Percentiles rank a stretch among this genome's conserved stretches.
phyloP scores from a whole-genome alignment of 2,888 invertebrate genomes.

The Machimus atricapillus region DNA sequence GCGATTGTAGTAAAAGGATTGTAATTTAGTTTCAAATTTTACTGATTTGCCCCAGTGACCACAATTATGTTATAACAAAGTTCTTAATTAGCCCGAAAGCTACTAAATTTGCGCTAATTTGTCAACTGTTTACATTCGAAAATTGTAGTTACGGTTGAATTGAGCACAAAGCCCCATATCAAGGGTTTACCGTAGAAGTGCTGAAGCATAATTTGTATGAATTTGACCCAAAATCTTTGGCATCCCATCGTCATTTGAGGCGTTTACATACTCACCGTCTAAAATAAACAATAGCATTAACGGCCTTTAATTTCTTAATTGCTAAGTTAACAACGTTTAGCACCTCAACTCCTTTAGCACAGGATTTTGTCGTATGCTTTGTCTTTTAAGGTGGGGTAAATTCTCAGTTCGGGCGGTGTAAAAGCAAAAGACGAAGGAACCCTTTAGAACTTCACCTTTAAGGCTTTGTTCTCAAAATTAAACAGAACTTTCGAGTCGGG shows the following conservation, averaged over 20 bases:
- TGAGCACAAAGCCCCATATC: not conserved
- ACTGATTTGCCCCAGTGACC: not conserved
- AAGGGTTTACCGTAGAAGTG: not conserved
- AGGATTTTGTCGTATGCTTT: not conserved
- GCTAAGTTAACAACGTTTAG: not conserved
- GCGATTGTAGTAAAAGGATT: not conserved
- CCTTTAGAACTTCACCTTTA: not conserved
- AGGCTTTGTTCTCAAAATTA: constrained; percentile 1
- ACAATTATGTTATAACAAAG: not conserved
- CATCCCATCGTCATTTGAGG: not conserved
- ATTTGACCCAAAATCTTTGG: not conserved
- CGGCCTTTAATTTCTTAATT: constrained; percentile 20
- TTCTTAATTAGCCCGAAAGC: not conserved
- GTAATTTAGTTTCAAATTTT: not conserved
- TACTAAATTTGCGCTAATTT: not conserved
- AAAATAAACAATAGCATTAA: constrained; percentile 6
- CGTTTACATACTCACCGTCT: not conserved
- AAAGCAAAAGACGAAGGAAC: not conserved
- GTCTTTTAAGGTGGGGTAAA: not conserved
- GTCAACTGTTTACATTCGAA: not conserved
- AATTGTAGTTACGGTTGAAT: not conserved
- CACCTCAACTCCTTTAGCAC: not conserved
- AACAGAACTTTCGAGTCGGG: not conserved
- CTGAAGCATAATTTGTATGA: not conserved
- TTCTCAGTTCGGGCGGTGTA: too few relatives aligned